Base-by-base conservation (phyloP, 2,797 vertebrate genomes). In the Hoplostethus atlanticus region DNA sequence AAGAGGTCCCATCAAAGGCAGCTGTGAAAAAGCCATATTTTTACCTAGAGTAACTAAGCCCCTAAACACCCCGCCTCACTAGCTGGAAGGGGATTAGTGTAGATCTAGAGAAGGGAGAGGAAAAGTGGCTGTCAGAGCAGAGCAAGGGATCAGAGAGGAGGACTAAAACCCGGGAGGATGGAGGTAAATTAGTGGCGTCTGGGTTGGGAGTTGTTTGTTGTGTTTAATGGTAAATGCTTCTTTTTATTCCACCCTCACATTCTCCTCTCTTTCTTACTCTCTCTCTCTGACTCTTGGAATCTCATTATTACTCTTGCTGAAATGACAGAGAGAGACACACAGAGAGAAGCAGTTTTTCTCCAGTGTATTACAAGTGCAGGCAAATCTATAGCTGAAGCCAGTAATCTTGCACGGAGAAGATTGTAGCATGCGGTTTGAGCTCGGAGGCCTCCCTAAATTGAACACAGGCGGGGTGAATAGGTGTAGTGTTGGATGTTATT, bases 31-130 rank as follows among this genome's bases (percentile, higher is more conserved):
- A 83, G 74, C 55, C 48, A 52, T 52, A 77, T 90, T 86, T 85
- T 77, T 76, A 82, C 21, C 21, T 77, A 72, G 77, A 87, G 84
- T 89, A 91, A 91, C 91, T 91, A 90, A 90, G 83, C 79, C 84
- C 76, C 62, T 84, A 90, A 90, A 86, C 84, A 85, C 87, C 64
- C 68, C 42, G 79, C 79, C 82, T 81, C 71, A 83, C 71, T 75
- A 76, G 77, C 88, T 80, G 76, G 71, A 73, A 87, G 89, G 84
- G 85, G 91, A 94, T 94, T 93, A 93, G 81, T 51, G 87, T 47
- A 53, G 79, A 87, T 79, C 73, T 53, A 58, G 55, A 64, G 74
- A 77, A 67, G 75, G 76, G 79, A 89, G 71, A 85, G 82, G 77
- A 83, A 91, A 94, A 91, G 87, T 78, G 77, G 65, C 84, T 89